Evolutionary conservation across 2,113 vertebrate species (phyloP).

Genomic region (Platysteira castanea): DNA sequence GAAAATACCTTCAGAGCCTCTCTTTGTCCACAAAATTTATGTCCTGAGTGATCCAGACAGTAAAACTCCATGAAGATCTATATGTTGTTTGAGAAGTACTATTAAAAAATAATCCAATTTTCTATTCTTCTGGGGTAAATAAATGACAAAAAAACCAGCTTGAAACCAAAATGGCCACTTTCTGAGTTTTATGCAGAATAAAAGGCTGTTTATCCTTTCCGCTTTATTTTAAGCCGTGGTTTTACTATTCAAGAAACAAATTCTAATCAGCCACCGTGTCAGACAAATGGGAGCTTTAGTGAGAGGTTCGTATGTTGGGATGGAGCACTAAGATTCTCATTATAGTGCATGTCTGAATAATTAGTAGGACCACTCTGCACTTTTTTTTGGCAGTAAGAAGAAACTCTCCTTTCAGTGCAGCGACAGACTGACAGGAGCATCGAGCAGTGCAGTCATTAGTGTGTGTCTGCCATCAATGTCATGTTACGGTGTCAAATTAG

Average conservation of each 20-base stretch:
- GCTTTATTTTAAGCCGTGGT: conserved; percentile 21
- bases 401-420: conserved; percentile 40
- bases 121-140: conserved; percentile 40
- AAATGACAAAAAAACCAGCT: not conserved
- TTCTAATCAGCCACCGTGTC: conserved; percentile 73
- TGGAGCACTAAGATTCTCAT: conserved; percentile 70
- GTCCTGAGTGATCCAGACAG: not conserved
- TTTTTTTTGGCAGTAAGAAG: conserved; percentile 41
- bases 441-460: conserved; percentile 67
- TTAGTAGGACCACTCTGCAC: conserved; percentile 66
- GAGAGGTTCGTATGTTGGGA: conserved; percentile 51
- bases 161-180: conserved; percentile 54
- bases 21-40: not conserved
- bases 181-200: conserved; percentile 48
- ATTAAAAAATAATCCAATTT: conserved; percentile 64
- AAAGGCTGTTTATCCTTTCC: conserved; percentile 59
- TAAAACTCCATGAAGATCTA: conserved; percentile 35
- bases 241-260: conserved; percentile 73
- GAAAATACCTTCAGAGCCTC: not conserved
- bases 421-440: conserved; percentile 72
- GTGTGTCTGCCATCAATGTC: conserved; percentile 65
- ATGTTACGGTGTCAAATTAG: conserved; percentile 72
- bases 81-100: conserved; percentile 37
- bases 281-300: conserved; percentile 71
- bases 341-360: conserved; percentile 72